phyloP scores from a whole-genome alignment of 2,888 invertebrate genomes.

The Caenorhabditis sulstoni region DNA sequence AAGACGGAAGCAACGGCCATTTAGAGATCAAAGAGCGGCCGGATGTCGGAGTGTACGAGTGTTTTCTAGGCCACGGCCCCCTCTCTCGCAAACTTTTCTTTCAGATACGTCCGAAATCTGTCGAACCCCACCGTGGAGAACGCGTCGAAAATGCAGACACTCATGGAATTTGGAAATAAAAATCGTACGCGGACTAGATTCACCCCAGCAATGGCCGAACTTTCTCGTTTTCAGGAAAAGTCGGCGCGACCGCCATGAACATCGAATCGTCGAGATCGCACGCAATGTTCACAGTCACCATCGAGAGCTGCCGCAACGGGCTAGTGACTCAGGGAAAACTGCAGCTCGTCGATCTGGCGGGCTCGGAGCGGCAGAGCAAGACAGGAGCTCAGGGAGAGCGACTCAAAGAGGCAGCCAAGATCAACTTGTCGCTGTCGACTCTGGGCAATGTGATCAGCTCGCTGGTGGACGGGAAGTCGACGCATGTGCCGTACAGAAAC shows the following conservation, averaged over 20 bases:
- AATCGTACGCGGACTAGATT: slow-evolving; percentile 88
- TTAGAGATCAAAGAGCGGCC: slow-evolving; percentile 86
- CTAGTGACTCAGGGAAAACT: slow-evolving; percentile 89
- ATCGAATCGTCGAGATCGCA: slow-evolving; percentile 88
- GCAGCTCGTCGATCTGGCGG: slow-evolving; percentile 97
- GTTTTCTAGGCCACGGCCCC: too few species aligned
- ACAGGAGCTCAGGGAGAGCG: slow-evolving; percentile 88
- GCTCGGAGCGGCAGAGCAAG: slow-evolving; percentile 94
- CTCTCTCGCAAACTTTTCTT: not conserved
- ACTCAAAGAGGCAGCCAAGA: slow-evolving; percentile 96
- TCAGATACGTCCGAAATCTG: slow-evolving; percentile 90
- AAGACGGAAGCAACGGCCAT: slow-evolving; percentile 86
- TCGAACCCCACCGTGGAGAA: slow-evolving; percentile 98
- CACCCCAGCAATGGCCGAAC: too few species aligned
- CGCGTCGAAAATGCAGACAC: slow-evolving; percentile 93
- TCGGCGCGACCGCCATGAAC: slow-evolving; percentile 97
- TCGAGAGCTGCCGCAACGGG: slow-evolving; percentile 84
- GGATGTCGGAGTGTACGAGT: slow-evolving; percentile 92
- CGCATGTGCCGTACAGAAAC: slow-evolving; percentile 97
- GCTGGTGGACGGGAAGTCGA: slow-evolving; percentile 95
- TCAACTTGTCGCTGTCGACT: slow-evolving; percentile 96
- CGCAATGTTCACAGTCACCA: slow-evolving; percentile 97
- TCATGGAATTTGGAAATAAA: slow-evolving; percentile 96
- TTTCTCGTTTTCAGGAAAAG: slow-evolving; percentile 82
- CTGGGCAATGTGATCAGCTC: slow-evolving; percentile 98